Base-by-base conservation (phyloP, 2,113 vertebrate species). In the Colistium nudipinnis region DNA sequence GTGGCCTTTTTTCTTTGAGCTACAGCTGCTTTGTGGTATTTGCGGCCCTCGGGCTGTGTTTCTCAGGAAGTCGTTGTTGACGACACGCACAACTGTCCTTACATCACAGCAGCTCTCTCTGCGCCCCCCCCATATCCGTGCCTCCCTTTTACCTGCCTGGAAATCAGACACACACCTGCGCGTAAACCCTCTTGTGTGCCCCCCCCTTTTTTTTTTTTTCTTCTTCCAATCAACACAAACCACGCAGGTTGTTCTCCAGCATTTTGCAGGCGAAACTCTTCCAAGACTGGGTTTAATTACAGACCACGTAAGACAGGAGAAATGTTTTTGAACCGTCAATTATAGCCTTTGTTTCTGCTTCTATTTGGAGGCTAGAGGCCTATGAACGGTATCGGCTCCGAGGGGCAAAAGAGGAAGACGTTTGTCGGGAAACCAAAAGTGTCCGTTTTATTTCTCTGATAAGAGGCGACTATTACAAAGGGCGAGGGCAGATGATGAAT, bases 21-120 rank as follows among this genome's bases (percentile, higher is more conserved):
- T 76, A 39, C 82, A 88, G 81, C 88, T 85, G 87, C 82, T 87
- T 85, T 41, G 24, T 74, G 59, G 76, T 90, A 84, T 87, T 83
- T 64, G 70, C 7, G n/a, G 41, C 86, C 88, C 49, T 14, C 9
- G 57, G 89, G 80, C 81, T 52, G 2, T 38, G 64, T 51, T 78
- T 80, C 47, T 65, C 53, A 39, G 52, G 70, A 68, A 77, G 72
- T 61, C 76, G 67, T 84, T 86, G 81, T 82, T 77, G 85, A 84
- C 87, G 83, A 76, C 81, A 86, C 73, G 70, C 39, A 55, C 63
- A 54, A 59, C 62, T 44, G 48, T 68, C 77, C 75, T 87, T 81
- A 62, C 75, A 86, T 87, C 86, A 87, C 62, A 61, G 62, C 73
- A 52, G 43, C 53, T 25, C 4, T 57, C 61, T 43, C 81, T n/a